A percentile compares a stretch with the other conserved stretches of the same genome.
Conservation (phyloP, 2,888 invertebrate species). For the Acleris emargana region DNA sequence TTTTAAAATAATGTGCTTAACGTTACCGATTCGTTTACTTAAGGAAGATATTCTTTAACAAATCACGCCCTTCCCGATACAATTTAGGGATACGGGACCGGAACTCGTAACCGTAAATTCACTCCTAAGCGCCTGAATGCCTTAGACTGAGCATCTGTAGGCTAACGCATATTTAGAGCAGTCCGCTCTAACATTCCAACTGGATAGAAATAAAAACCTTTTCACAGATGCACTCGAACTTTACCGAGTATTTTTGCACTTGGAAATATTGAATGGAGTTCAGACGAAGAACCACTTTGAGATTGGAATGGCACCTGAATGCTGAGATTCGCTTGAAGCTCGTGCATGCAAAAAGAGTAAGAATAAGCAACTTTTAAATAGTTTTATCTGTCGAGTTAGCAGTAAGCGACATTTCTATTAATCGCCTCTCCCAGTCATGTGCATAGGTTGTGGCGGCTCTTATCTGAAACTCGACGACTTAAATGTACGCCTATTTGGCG, state of each 20-base stretch:
- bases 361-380: no score
- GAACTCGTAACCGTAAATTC: conserved; percentile 63
- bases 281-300: conserved; percentile 1
- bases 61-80: conserved; percentile 51
- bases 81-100: conserved; percentile 55
- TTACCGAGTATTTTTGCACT: neutral
- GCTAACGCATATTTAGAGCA: conserved; percentile 56
- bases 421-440: no score
- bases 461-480: no score
- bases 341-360: no score
- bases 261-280: neutral
- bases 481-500: no score
- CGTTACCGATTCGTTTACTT: conserved; percentile 44
- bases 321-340: no score
- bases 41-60: conserved; percentile 52
- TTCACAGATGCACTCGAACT: neutral
- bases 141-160: conserved; percentile 55
- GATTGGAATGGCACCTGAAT: neutral
- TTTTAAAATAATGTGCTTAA: conserved; percentile 5
- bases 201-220: conserved; percentile 47
- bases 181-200: conserved; percentile 47
- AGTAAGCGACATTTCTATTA: no score
- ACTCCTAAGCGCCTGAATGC: conserved; percentile 56
- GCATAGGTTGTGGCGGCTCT: no score
- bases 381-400: no score